A percentile compares a stretch with the other conserved stretches of the same genome.
Conservation (phyloP, 2,797 vertebrate genomes). For the Aselliscus stoliczkanus region DNA sequence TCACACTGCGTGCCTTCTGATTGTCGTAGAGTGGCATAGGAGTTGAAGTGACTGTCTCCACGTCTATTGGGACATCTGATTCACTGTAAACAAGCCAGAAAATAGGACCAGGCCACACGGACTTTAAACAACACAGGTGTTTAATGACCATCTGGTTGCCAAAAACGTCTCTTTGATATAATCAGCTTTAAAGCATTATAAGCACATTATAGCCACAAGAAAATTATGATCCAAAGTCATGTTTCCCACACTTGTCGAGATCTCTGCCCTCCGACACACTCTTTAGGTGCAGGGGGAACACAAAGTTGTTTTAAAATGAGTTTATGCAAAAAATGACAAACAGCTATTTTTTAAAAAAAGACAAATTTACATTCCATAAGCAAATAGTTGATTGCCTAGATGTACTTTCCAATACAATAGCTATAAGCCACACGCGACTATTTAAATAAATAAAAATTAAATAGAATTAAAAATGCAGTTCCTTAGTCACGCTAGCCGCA, state of each 20-base stretch:
- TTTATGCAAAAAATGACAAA: background rate
- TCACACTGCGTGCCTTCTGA: conserved; percentile 95
- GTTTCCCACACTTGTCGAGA: background rate
- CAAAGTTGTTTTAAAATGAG: conserved; percentile 9
- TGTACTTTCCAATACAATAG: background rate
- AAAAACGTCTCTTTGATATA: conserved; percentile 11
- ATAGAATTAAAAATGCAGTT: background rate
- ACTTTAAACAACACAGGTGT: conserved; percentile 23
- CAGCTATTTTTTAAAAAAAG: background rate
- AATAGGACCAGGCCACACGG: conserved; percentile 38
- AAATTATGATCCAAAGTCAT: background rate
- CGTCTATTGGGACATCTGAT: conserved; percentile 90
- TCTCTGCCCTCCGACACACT: background rate
- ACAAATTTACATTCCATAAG: conserved; percentile 18
- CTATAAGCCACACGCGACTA: background rate
- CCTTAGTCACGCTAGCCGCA: background rate
- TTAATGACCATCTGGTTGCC: conserved; percentile 13
- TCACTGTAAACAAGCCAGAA: conserved; percentile 83
- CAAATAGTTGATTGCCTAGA: background rate
- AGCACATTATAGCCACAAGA: background rate
- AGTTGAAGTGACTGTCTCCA: conserved; percentile 89
- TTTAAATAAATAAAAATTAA: conserved; percentile 12
- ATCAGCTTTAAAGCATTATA: conserved; percentile 11
- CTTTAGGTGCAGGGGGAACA: background rate
- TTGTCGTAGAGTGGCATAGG: conserved; percentile 94